Base-by-base conservation (phyloP, 2,113 vertebrate genomes). In the Cromileptes altivelis region DNA sequence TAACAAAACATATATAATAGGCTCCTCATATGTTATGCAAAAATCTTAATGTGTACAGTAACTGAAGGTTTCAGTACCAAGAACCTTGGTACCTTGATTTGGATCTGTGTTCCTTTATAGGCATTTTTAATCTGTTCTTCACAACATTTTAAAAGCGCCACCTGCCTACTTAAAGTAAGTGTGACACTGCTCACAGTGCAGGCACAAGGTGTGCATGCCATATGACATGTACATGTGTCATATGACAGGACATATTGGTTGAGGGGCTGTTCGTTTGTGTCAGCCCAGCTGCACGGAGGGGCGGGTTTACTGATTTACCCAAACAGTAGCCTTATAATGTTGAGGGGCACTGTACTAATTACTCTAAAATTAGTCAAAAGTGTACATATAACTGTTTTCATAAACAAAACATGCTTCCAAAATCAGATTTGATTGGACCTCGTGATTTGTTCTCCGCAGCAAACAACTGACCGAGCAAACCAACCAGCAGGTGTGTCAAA, bases 161-260 rank as follows among this genome's bases (percentile, higher is more conserved):
- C 42, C 2, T 10, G 11, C 12, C 42, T 45, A 45, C 42, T 45
- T 11, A 45, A 45, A 45, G 42, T 12, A 11, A 45, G 3, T 11
- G 42, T 45, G 42, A 45, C 2, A 45, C 42, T 45, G 11, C 11
- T 45, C 42, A 45, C 9, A 45, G 42, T 45, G 11, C 42, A 45
- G 42, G 42, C 9, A 12, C 42, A 45, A 45, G 9, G 42, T 40
- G 17, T 58, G 3, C 0, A 2, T 5, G 30, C 77, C 83, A 80
- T 47, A n/a, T 86, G 83, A 88, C 64, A 37, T 56, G 23, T 21
- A 19, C 12, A 65, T 42, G 65, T 79, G 81, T 78, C 75, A 88
- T 61, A 55, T 84, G 75, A 80, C 61, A 18, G 14, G 12, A 12
- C n/a, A 40, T 17, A 1, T 2, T 9, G 18, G 3, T 7, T 11